These are phyloP conservation scores for Drosophila histrio DNA, from an alignment of 2,888 invertebrate species.

Conservation along the genomic window DNA sequence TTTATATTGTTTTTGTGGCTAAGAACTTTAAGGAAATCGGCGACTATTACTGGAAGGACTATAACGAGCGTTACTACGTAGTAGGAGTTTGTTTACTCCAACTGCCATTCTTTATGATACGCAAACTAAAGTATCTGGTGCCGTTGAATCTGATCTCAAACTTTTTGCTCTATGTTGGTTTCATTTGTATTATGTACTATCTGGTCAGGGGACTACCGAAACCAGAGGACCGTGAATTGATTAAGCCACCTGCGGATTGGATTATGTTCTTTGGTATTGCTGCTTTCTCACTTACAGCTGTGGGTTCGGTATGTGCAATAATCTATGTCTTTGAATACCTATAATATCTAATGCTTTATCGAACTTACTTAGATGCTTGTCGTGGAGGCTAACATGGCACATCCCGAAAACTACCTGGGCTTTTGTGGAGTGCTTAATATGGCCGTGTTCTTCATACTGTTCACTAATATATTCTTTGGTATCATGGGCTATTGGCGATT, in stretches of 20 bases:
- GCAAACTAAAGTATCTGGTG: slow-evolving; percentile 92
- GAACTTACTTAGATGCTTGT: slow-evolving; percentile 91
- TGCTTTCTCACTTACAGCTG: slow-evolving; percentile 94
- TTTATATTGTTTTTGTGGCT: slow-evolving; percentile 96
- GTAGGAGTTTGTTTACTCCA: slow-evolving; percentile 87
- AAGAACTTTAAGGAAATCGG: slow-evolving; percentile 91
- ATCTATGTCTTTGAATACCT: background rate
- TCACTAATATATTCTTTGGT: slow-evolving; percentile 91
- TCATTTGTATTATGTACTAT: slow-evolving; percentile 88
- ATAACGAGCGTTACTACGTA: slow-evolving; percentile 84
- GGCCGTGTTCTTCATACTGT: slow-evolving; percentile 92
- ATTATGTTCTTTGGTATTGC: slow-evolving; percentile 95
- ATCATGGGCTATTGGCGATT: slow-evolving; percentile 96
- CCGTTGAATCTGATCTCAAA: slow-evolving; percentile 95
- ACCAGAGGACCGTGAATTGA: slow-evolving; percentile 77
- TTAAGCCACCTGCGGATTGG: slow-evolving; percentile 85
- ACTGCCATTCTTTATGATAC: slow-evolving; percentile 89
- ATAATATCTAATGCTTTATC: background rate
- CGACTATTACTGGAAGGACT: slow-evolving; percentile 85
- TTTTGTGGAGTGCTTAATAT: slow-evolving; percentile 94
- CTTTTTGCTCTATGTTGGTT: slow-evolving; percentile 86
- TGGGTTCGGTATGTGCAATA: slow-evolving; percentile 88
- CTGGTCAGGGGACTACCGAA: slow-evolving; percentile 88
- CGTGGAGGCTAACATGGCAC: slow-evolving; percentile 96
- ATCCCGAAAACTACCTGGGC: slow-evolving; percentile 93